A percentile compares a stretch with the other conserved stretches of the same genome.
These are phyloP conservation scores for Harpagus bidentatus DNA, from an alignment of 2,113 vertebrate species.

Conservation along the genomic window DNA sequence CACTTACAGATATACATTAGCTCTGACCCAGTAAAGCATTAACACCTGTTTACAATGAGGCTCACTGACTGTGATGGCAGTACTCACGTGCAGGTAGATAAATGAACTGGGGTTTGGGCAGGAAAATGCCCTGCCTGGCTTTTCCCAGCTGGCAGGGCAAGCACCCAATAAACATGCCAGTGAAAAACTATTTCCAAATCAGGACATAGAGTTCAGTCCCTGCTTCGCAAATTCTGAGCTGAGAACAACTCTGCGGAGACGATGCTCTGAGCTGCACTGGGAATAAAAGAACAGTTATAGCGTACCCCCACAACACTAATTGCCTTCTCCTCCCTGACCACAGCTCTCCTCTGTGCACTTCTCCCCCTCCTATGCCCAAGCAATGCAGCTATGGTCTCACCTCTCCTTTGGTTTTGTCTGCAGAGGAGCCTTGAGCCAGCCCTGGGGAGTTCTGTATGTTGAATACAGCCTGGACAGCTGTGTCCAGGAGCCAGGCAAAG, in stretches of 20 bases:
- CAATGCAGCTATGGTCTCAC: neutral
- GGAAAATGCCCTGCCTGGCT: neutral
- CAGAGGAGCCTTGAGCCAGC: neutral
- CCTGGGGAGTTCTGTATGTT: neutral
- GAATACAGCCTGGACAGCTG: neutral
- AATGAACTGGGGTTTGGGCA: neutral
- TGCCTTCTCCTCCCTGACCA: neutral
- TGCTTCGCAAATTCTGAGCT: neutral
- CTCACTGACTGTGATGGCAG: neutral
- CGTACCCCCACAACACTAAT: rapidly evolving
- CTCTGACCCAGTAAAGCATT: neutral
- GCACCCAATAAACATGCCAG: neutral
- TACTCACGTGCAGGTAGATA: neutral
- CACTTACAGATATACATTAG: neutral
- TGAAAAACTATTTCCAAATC: neutral
- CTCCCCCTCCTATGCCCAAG: neutral
- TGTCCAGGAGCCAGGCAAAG: neutral
- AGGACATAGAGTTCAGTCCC: neutral
- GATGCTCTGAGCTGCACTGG: neutral
- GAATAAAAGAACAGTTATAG: neutral
- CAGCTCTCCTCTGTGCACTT: neutral
- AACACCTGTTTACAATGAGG: neutral
- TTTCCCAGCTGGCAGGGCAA: neutral
- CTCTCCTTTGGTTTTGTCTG: neutral
- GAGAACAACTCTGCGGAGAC: neutral